Conservation (phyloP, 2,888 invertebrate genomes). For the Dryobotodes eremita region DNA sequence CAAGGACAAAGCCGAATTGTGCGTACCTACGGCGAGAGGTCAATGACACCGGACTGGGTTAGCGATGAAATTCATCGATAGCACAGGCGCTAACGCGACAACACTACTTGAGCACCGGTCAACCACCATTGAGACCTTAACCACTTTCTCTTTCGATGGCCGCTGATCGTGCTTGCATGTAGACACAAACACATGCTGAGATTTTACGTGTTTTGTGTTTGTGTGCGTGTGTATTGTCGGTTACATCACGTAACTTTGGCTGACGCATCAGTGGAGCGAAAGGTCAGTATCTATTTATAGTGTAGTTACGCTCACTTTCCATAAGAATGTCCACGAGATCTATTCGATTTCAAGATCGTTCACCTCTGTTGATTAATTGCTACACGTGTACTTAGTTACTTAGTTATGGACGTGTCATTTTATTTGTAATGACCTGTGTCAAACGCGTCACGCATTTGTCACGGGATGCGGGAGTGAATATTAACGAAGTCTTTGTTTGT, state of each 20-base stretch:
- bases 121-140: slow-evolving; percentile 81
- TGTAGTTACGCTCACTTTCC: slow-evolving; percentile 83
- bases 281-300: slow-evolving; percentile 88
- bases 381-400: slow-evolving; percentile 56
- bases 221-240: slow-evolving; percentile 74
- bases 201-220: slow-evolving; percentile 52
- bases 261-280: slow-evolving; percentile 87
- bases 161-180: slow-evolving; percentile 73
- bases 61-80: slow-evolving; percentile 69
- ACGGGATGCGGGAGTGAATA: slow-evolving; percentile 36
- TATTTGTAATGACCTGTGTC: slow-evolving; percentile 55
- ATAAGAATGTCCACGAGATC: slow-evolving; percentile 79
- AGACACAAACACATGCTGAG: slow-evolving; percentile 70
- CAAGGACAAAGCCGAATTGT: slow-evolving; percentile 57
- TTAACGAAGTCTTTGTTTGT: slow-evolving; percentile 42
- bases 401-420: slow-evolving; percentile 46
- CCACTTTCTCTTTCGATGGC: slow-evolving; percentile 89
- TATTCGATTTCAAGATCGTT: slow-evolving; percentile 78
- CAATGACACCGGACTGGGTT: slow-evolving; percentile 56
- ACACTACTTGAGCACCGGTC: slow-evolving; percentile 76
- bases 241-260: slow-evolving; percentile 86
- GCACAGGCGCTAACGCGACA: slow-evolving; percentile 55
- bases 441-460: slow-evolving; percentile 45
- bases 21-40: slow-evolving; percentile 38
- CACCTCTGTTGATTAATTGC: slow-evolving; percentile 71